Conservation (phyloP, 1,140 invertebrate genomes). For the Sipha flava region DNA sequence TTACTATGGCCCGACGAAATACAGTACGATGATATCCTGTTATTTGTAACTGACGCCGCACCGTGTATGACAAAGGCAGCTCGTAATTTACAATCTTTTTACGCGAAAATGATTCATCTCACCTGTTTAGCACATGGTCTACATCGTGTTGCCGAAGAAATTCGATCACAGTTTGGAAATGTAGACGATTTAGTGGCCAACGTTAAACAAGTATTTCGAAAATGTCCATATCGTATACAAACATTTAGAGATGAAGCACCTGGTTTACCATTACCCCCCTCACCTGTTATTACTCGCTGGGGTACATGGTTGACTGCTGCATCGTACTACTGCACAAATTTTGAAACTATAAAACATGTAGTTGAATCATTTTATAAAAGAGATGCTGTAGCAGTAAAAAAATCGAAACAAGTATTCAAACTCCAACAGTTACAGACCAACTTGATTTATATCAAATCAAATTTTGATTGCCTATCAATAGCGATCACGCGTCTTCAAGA, state of each 20-base stretch:
- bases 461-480: not conserved
- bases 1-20: not conserved
- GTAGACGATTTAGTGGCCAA: not conserved
- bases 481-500: not conserved
- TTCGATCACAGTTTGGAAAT: not conserved
- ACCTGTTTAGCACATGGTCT: too few relatives aligned
- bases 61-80: not conserved
- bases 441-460: not conserved
- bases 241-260: slow-evolving; percentile 40
- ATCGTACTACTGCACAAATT: too few relatives aligned
- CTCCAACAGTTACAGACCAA: not conserved
- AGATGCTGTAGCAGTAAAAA: not conserved
- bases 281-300: slow-evolving; percentile 44
- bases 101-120: not conserved
- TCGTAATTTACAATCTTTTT: not conserved
- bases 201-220: slow-evolving; percentile 36
- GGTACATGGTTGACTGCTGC: slow-evolving; percentile 44
- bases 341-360: not conserved
- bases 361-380: not conserved
- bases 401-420: not conserved
- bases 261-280: slow-evolving; percentile 40
- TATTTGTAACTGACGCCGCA: not conserved
- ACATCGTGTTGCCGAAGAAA: not conserved
- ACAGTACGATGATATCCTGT: not conserved
- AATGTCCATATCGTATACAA: slow-evolving; percentile 32